Conservation (phyloP, 2,888 invertebrate genomes). For the Asteroscopus sphinx region DNA sequence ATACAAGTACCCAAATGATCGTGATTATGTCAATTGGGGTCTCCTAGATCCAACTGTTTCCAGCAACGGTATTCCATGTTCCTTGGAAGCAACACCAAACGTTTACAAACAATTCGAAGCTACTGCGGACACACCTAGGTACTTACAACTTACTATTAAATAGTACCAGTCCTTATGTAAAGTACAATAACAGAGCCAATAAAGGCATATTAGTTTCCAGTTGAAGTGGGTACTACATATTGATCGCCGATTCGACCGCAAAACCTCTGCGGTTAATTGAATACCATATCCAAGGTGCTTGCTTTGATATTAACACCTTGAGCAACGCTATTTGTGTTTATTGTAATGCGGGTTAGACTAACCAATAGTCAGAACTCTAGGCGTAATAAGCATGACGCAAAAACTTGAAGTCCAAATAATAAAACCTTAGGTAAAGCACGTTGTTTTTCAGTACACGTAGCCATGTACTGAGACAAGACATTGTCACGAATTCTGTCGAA, state of each 20-base stretch:
- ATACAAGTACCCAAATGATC: too few species aligned
- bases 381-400: neutral
- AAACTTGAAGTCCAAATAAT: neutral
- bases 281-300: constrained; percentile 35
- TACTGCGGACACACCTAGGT: neutral
- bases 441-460: too few species aligned
- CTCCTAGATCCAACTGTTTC: too few species aligned
- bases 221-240: constrained; percentile 22
- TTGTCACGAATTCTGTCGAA: too few species aligned
- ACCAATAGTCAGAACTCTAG: neutral
- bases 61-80: too few species aligned
- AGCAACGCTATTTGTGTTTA: neutral
- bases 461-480: too few species aligned
- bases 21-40: too few species aligned
- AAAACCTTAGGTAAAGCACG: neutral
- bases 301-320: constrained; percentile 30
- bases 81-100: too few species aligned
- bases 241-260: constrained; percentile 50
- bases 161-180: constrained; percentile 13
- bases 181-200: constrained; percentile 30
- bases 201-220: constrained; percentile 42
- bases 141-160: constrained; percentile 17
- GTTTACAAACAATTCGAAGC: too few species aligned
- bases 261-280: constrained; percentile 46
- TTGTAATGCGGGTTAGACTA: neutral